Evolutionary conservation across 2,113 vertebrate genomes (phyloP), one percentile per base, ranked within the genome.

Genomic region (Litocranius walleri): DNA sequence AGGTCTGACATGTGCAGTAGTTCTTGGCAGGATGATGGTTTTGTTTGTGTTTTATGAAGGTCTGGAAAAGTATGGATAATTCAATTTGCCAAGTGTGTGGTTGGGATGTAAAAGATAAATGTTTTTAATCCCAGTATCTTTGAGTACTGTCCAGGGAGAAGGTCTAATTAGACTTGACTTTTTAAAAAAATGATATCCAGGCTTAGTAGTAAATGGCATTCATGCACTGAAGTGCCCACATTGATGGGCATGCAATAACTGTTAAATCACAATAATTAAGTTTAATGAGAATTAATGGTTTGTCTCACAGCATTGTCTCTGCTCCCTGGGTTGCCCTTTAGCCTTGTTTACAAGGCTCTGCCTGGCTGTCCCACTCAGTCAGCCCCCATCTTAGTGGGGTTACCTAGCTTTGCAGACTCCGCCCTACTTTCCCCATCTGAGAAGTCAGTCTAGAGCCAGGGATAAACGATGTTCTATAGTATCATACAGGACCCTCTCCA

Each of bases 231-330:
- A 86, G 64, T 67, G 92, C 78, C 59, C 77, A 62, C 74, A 64
- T 3, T 48, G 90, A 95, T 85, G 90, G 86, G 50, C 57, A 90
- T 45, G 29, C 19, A 74, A 25, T 96, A 90, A 88, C 95, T 80
- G 96, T 82, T 95, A 97, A 91, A 77, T 90, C 71, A 61, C 62
- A 92, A 74, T 90, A 85, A 30, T 94, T 96, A 92, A 56, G 67
- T 78, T 87, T 90, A 94, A 90, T 95, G 90, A 94, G 92, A 64
- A 96, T n/a, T 50, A 90, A 92, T 48, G 92, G 89, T 40, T 12
- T 85, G 54, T 92, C 88, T 81, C 14, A 40, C 50, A 94, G 78
- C 40, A 15, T 36, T 48, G 59, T 64, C 48, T 83, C 3, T 19
- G 25, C 21, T 92, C 61, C 29, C 36, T 43, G 86, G 57, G 59